Evolutionary conservation across 2,113 vertebrate genomes (phyloP), one percentile per base, ranked within the genome.

Genomic region (Aldabrachelys gigantea): DNA sequence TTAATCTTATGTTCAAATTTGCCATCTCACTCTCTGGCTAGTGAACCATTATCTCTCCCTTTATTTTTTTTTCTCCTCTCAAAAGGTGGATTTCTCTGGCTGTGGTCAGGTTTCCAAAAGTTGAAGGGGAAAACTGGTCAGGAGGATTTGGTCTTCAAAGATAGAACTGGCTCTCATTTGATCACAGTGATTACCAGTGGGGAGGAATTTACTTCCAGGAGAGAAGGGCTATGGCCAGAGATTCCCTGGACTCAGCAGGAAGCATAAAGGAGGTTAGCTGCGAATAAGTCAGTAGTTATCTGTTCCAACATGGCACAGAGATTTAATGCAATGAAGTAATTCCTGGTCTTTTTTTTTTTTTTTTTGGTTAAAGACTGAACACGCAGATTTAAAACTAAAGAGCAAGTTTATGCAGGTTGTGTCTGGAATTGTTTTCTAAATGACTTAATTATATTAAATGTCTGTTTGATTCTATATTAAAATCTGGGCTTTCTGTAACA

Each of bases 391-490:
- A 25, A 54, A 95, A 59, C 76, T 14, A 54, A 93, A 21, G 12
- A 89, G 89, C 96, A 94, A 92, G 97, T 94, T 56, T 65, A 87
- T 89, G 87, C 96, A 96, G 53, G 97, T 44, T 92, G 82, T 81
- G 65, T 85, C 90, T 82, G 82, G 80, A 49, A 90, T 88, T 76
- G 35, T 80, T 89, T 96, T 91, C 49, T 56, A 62, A 57, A 53
- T 57, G 89, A 53, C 91, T 96, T 52, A 88, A 80, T 78, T 86
- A 2, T 38, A 89, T 78, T 59, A 53, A 78, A 89, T 27, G 80
- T 90, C 84, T 92, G 38, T 76, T 93, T 53, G 41, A 27, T 53
- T 81, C 80, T 16, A 85, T 56, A 93, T 82, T 50, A 83, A 44
- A 44, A 25, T 76, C 22, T 44, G 16, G 62, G 62, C 35, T 76